Evolutionary conservation across 2,888 invertebrate species (phyloP), one percentile per base, ranked within the genome.

Genomic region (Xestia rhomboidea): DNA sequence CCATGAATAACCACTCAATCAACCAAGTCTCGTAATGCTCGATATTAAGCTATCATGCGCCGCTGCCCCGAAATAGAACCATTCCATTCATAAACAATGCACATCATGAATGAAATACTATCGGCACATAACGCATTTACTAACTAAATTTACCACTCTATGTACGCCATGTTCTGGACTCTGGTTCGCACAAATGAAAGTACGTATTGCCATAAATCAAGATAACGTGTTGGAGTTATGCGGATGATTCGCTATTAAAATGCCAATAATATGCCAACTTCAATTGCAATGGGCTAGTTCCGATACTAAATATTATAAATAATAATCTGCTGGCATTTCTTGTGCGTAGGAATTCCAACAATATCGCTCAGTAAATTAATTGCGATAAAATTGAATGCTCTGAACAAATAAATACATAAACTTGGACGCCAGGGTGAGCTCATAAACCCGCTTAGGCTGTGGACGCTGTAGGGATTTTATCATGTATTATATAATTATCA

Each of bases 231-330:
- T 86, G 87, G 89, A 93, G 94, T 92, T 94, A 96, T 96, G 95
- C 93, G 93, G 94, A 96, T 95, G 93, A 90, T 87, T 79, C 81
- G 92, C 94, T 92, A 95, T 96, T 95, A 94, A 95, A 94, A 95
- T 96, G 83, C 95, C 94, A 93, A 92, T 93, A 93, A 93, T 93
- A 91, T 94, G 93, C 95, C 95, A 95, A 95, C 91, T 94, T 91
- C 89, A 90, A 93, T 93, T 93, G 92, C 93, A 93, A 92, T 92
- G 89, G 88, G 88, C 86, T 90, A 91, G 91, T 93, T 92, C 90
- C 89, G 90, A 92, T 90, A 89, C 89, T 91, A 91, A 91, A 91
- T 90, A 90, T 87, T 87, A 88, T 91, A 90, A 90, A 92, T 90
- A 91, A 89, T 87, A 88, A 91, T 89, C 87, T 88, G 84, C 90